Evolutionary conservation across 2,797 vertebrate species (phyloP).

Genomic region (Borostomias antarcticus): DNA sequence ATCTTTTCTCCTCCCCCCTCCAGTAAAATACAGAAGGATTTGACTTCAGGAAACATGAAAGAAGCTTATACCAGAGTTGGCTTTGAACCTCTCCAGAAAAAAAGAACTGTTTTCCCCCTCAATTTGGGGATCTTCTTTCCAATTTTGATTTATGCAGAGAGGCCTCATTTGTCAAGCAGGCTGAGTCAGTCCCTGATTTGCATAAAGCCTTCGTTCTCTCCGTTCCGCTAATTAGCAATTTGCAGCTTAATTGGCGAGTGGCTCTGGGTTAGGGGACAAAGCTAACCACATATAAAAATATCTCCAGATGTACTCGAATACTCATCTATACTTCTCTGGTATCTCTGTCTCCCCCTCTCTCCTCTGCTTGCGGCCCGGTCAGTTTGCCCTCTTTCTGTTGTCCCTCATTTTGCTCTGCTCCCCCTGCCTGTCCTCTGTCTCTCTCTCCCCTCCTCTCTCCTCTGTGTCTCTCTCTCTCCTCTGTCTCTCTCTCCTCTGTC

Average conservation of each 20-base stretch:
- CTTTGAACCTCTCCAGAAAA: constrained; percentile 78
- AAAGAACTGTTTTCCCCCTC: constrained; percentile 64
- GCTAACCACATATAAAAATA: constrained; percentile 76
- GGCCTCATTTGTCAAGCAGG: constrained; percentile 82
- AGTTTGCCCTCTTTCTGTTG: constrained; percentile 8
- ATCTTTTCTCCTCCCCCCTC: constrained; percentile 71
- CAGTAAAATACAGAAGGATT: constrained; percentile 83
- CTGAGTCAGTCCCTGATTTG: constrained; percentile 83
- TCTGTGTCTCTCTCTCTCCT: constrained; percentile 6
- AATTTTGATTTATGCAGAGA: constrained; percentile 81
- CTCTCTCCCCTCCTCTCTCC: constrained; percentile 37
- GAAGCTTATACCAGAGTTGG: constrained; percentile 80
- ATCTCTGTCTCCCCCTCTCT: neutral
- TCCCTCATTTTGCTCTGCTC: neutral
- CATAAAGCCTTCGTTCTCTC: constrained; percentile 82
- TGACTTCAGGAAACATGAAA: constrained; percentile 85
- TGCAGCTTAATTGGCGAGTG: constrained; percentile 84
- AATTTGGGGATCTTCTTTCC: constrained; percentile 75
- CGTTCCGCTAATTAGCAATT: constrained; percentile 87
- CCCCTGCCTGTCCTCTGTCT: too few species aligned
- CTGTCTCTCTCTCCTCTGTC: neutral
- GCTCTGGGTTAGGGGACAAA: constrained; percentile 79
- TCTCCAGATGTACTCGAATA: constrained; percentile 67
- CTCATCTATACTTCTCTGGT: constrained; percentile 21
- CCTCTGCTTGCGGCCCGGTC: too few species aligned